Conservation (phyloP, 2,113 vertebrate species). For the Microcebus ravelobensis region DNA sequence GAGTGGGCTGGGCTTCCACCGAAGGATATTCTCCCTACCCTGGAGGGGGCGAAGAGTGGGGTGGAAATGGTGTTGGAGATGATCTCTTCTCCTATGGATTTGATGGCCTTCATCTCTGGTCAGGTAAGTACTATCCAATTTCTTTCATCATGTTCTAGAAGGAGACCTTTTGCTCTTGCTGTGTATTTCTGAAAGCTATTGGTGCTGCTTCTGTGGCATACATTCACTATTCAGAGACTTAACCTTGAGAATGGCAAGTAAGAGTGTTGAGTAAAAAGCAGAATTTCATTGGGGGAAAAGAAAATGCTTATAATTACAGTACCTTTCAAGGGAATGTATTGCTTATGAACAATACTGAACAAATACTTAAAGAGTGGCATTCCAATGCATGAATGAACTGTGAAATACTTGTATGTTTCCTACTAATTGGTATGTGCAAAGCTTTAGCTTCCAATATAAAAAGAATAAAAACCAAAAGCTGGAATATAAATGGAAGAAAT, state of each 20-base stretch:
- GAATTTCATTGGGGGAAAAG: not conserved
- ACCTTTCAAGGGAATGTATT: not conserved
- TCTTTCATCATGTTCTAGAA: not conserved
- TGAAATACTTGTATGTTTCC: not conserved
- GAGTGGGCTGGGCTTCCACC: slow-evolving; percentile 97
- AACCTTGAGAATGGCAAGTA: not conserved
- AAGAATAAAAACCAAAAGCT: not conserved
- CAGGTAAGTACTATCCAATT: slow-evolving; percentile 85
- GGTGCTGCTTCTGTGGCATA: not conserved
- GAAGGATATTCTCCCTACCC: slow-evolving; percentile 94
- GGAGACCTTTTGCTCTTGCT: too few relatives aligned
- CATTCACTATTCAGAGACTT: not conserved
- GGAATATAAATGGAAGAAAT: not conserved
- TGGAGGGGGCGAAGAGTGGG: slow-evolving; percentile 96
- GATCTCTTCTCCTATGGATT: slow-evolving; percentile 97
- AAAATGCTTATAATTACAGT: not conserved
- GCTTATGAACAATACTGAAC: not conserved
- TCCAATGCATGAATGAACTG: not conserved
- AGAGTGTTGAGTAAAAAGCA: not conserved
- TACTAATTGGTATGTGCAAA: not conserved
- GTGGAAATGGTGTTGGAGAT: slow-evolving; percentile 95
- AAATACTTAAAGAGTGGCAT: not conserved
- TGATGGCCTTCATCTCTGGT: slow-evolving; percentile 97
- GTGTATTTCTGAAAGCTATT: not conserved
- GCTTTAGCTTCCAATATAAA: not conserved